Evolutionary conservation across 2,888 invertebrate species (phyloP).

Genomic region (Plagiodera versicolora): DNA sequence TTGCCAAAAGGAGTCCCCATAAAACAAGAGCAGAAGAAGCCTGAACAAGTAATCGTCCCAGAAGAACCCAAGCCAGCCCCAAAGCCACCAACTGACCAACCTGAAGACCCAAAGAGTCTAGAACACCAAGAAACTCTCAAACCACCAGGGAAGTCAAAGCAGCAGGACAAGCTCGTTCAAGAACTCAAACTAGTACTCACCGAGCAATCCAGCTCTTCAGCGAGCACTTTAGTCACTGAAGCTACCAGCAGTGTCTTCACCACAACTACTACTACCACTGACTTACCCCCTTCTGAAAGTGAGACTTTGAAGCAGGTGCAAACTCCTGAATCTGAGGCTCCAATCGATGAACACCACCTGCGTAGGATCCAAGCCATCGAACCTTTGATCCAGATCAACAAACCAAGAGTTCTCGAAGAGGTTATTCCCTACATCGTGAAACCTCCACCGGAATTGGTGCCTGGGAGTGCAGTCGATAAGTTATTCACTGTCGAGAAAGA

Average conservation of each 20-base stretch:
- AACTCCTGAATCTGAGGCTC: conserved; percentile 37
- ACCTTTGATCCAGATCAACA: conserved; percentile 40
- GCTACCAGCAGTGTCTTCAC: conserved; percentile 26
- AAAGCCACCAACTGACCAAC: neutral
- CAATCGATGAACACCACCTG: conserved; percentile 35
- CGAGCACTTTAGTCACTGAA: conserved; percentile 17
- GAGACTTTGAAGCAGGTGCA: conserved; percentile 36
- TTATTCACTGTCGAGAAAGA: conserved; percentile 41
- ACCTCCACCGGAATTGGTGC: conserved; percentile 39
- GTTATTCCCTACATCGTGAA: conserved; percentile 40
- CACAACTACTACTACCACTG: conserved; percentile 28
- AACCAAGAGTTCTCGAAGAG: conserved; percentile 40
- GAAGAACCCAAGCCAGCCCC: neutral
- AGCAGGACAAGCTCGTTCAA: conserved; percentile 26
- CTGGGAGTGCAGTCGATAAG: conserved; percentile 44
- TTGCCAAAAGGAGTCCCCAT: neutral
- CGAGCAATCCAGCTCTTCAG: conserved; percentile 20
- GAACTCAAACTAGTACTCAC: conserved; percentile 28
- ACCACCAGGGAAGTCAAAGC: conserved; percentile 8
- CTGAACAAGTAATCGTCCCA: too few species aligned
- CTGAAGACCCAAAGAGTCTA: neutral
- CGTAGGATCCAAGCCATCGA: conserved; percentile 40
- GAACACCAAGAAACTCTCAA: conserved; percentile 1
- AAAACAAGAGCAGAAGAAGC: neutral
- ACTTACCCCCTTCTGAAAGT: conserved; percentile 26